Evolutionary conservation across 2,113 vertebrate species (phyloP).

Genomic region (Macrotus californicus): DNA sequence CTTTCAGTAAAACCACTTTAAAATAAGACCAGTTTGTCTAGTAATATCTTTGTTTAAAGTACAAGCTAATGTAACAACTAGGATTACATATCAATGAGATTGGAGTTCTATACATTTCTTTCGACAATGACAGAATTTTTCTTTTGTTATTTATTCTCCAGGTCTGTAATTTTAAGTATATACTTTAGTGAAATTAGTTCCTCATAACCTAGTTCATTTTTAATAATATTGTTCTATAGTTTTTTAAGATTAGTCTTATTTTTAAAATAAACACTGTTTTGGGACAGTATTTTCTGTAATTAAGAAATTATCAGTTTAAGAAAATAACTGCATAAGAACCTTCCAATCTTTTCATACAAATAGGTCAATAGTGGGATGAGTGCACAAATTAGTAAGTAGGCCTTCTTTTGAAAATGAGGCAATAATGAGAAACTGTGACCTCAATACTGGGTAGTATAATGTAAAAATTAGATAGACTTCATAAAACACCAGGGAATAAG

Average conservation of each 20-base stretch:
- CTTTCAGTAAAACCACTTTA: neutral
- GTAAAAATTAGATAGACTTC: conserved; percentile 49
- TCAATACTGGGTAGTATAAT: conserved; percentile 52
- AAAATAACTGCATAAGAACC: neutral
- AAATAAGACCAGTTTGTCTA: neutral
- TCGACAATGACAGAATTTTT: neutral
- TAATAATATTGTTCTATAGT: neutral
- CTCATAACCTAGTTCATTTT: neutral
- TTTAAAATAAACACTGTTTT: conserved; percentile 11
- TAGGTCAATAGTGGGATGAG: conserved; percentile 35
- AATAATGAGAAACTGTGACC: conserved; percentile 70
- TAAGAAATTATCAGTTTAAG: neutral
- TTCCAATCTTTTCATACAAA: conserved; percentile 15
- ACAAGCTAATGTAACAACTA: neutral
- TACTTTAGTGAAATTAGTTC: neutral
- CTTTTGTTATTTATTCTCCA: neutral
- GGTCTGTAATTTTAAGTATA: neutral
- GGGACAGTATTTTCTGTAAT: neutral
- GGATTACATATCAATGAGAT: neutral
- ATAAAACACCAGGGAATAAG: conserved; percentile 52
- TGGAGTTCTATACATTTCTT: neutral
- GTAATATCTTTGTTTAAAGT: neutral
- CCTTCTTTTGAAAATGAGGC: conserved; percentile 62
- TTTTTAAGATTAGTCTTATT: neutral
- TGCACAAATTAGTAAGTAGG: conserved; percentile 50